Evolutionary conservation across 2,888 invertebrate genomes (phyloP), one percentile per base, ranked within the genome.

Genomic region (Elysia crispata): DNA sequence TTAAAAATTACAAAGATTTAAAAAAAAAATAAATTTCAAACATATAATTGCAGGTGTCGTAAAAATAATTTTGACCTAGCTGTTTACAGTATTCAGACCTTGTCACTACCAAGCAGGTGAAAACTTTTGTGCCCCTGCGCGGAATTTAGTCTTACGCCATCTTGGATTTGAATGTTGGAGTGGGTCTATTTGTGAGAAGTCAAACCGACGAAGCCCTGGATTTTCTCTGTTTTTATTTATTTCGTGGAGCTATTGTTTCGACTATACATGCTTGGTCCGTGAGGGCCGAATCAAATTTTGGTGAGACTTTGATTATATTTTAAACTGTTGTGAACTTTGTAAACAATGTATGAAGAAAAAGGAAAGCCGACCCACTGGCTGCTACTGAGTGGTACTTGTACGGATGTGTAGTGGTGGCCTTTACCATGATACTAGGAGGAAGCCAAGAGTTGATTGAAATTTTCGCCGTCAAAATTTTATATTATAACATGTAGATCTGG

Each of bases 111-210:
- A 33, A 78, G 75, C 82, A 81, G 79, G 79, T 80, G 78, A 73
- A 49, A 79, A 72, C 49, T 20, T 30, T 18, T 30, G 18, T 66
- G 76, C 74, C 67, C 66, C 31, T 82, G 57, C 82, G 82, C 82
- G 18, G 28, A 57, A 31, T 15, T n/a, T 72, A 78, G 15, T 67
- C 50, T 50, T 79, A 76, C 83, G 83, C 83, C 83, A 83, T 83
- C 81, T 83, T 83, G 83, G 70, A 82, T 77, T 79, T 79, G 76
- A 78, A 79, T 80, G 77, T 83, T 69, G 79, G 79, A 81, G 66
- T 70, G 70, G 41, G 73, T 33, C 31, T 50, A 28, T 6, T 41
- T 8, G 67, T 73, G 13, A 72, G 76, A 23, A 60, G 78, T 31
- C 66, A 23, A 54, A 74, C 33, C 76, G 25, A 72, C 18, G 23